Conservation (phyloP, 2,888 invertebrate genomes). For the Acleris holmiana region DNA sequence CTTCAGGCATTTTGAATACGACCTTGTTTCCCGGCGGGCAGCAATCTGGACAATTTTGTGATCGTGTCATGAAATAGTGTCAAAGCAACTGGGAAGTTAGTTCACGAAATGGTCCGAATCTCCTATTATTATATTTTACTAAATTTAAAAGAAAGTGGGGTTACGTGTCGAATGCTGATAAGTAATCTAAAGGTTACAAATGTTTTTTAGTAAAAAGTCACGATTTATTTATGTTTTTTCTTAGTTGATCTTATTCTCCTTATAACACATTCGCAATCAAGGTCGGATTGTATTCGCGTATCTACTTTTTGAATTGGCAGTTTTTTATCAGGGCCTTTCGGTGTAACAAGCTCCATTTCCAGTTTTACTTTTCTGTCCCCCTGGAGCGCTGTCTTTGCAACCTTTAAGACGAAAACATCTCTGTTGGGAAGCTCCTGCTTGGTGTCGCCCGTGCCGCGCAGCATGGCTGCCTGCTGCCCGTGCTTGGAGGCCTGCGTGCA, state of each 20-base stretch:
- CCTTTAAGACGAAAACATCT: slow-evolving; percentile 86
- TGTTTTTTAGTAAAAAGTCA: background rate
- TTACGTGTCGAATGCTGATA: background rate
- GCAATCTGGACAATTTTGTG: slow-evolving; percentile 77
- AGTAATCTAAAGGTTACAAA: background rate
- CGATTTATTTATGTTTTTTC: slow-evolving; percentile 50
- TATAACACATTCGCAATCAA: slow-evolving; percentile 66
- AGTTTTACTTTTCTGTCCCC: slow-evolving; percentile 86
- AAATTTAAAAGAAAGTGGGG: no score
- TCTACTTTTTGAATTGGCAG: slow-evolving; percentile 73
- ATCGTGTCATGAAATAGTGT: slow-evolving; percentile 47
- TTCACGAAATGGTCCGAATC: no score
- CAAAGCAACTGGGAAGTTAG: background rate
- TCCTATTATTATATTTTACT: no score
- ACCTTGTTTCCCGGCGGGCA: slow-evolving; percentile 79
- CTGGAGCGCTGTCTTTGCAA: slow-evolving; percentile 87
- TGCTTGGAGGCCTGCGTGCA: slow-evolving; percentile 67
- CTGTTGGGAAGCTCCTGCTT: slow-evolving; percentile 75
- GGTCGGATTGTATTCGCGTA: slow-evolving; percentile 65
- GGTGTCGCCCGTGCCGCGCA: slow-evolving; percentile 60
- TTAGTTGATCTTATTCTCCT: slow-evolving; percentile 51
- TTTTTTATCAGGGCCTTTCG: slow-evolving; percentile 84
- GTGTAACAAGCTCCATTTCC: slow-evolving; percentile 87
- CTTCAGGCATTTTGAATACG: slow-evolving; percentile 74
- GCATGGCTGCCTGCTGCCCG: slow-evolving; percentile 57